These are phyloP conservation scores for Ormia ochracea DNA, from an alignment of 2,888 invertebrate species.

Conservation along the genomic window DNA sequence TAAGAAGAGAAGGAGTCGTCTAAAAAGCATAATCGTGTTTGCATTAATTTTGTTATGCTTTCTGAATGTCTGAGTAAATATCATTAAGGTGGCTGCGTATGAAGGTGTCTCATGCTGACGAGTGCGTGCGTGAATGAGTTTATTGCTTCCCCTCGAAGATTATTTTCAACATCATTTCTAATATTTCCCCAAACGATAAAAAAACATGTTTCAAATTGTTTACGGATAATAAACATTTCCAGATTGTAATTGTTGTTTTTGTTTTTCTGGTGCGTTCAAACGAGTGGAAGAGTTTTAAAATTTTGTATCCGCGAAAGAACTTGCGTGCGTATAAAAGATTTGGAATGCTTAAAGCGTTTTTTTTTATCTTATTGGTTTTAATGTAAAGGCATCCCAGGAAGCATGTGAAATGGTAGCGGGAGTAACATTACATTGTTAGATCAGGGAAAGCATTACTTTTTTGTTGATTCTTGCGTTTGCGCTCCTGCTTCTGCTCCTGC, in stretches of 20 bases:
- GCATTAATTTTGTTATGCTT: constrained; percentile 59
- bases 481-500: no score
- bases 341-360: no score
- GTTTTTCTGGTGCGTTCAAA: neutral
- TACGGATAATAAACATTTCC: constrained; percentile 25
- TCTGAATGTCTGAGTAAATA: constrained; percentile 39
- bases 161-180: neutral
- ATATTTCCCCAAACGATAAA: neutral
- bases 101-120: neutral
- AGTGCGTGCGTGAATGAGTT: neutral
- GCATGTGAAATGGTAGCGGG: no score
- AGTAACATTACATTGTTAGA: no score
- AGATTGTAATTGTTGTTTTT: neutral
- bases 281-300: neutral
- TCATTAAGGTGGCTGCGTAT: neutral
- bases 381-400: no score
- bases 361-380: no score
- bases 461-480: no score
- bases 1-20: constrained; percentile 22
- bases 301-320: no score
- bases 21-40: constrained; percentile 51
- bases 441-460: no score
- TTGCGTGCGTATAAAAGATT: no score
- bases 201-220: neutral
- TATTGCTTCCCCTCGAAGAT: neutral